These are phyloP conservation scores for Onychomys arenicola DNA, from an alignment of 2,797 vertebrate species.

Conservation along the genomic window DNA sequence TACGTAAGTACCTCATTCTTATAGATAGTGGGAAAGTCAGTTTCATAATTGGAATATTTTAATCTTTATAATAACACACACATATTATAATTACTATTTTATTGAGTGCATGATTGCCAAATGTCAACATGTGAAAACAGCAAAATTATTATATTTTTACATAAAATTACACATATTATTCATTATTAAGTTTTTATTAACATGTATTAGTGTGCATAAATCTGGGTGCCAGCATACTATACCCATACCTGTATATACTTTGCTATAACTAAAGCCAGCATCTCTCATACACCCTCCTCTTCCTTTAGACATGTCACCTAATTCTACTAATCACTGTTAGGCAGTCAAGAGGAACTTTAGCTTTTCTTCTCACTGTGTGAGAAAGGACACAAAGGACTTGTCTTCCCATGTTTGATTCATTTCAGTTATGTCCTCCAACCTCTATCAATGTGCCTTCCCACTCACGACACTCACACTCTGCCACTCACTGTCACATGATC, in stretches of 20 bases:
- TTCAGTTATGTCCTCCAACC: not conserved
- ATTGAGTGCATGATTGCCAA: not conserved
- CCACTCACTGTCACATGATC: not conserved
- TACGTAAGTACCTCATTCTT: conserved; percentile 69
- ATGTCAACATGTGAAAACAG: not conserved
- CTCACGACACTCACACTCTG: not conserved
- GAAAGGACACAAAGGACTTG: not conserved
- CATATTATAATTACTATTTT: not conserved
- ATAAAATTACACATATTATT: not conserved
- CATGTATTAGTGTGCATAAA: not conserved
- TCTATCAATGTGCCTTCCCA: not conserved
- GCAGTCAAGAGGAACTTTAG: not conserved
- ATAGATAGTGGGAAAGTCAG: not conserved
- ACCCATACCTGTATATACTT: not conserved
- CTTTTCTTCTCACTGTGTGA: not conserved
- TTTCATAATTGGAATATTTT: not conserved
- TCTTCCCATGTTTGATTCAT: not conserved
- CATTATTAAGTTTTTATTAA: not conserved
- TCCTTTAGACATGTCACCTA: not conserved
- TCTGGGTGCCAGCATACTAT: not conserved
- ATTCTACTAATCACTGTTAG: not conserved
- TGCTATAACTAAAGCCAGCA: not conserved
- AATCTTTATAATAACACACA: not conserved
- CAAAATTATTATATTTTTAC: not conserved
- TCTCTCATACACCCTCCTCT: not conserved